phyloP scores from a whole-genome alignment of 2,797 vertebrate species.

The Ibycter americanus region DNA sequence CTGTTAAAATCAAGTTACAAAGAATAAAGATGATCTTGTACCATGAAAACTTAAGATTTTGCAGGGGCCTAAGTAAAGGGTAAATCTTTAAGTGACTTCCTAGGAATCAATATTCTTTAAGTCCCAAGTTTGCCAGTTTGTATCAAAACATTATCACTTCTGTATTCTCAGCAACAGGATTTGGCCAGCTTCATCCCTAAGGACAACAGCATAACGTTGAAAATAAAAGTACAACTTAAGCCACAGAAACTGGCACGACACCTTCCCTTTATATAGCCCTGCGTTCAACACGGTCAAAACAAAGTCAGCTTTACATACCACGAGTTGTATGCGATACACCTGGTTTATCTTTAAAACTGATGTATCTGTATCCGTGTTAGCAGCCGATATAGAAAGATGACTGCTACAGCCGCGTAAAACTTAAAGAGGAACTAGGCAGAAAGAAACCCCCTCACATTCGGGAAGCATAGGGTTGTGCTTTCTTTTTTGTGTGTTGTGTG shows the following conservation, averaged over 20 bases:
- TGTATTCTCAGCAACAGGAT: background rate
- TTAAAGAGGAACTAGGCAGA: background rate
- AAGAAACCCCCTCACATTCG: background rate
- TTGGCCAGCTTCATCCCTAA: background rate
- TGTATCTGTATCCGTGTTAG: too few relatives aligned
- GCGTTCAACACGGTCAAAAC: background rate
- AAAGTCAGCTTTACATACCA: background rate
- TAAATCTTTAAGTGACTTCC: background rate
- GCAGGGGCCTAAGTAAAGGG: background rate
- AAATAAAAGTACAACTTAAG: background rate
- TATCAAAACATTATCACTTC: background rate
- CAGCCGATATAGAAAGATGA: background rate
- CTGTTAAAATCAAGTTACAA: background rate
- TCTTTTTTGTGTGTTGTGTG: too few relatives aligned
- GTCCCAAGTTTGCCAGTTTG: background rate
- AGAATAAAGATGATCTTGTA: background rate
- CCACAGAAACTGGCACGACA: background rate
- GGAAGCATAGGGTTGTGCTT: background rate
- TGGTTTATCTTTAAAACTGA: background rate
- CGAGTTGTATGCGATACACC: fast-evolving
- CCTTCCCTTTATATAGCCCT: background rate
- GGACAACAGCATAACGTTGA: background rate
- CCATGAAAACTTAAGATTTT: background rate
- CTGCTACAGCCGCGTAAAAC: background rate
- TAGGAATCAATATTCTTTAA: background rate